A percentile compares a stretch with the other conserved stretches of the same genome.
These are phyloP conservation scores for Montipora efflorescens DNA, from an alignment of 64 coral and sea anemone genomes.

Conservation along the genomic window DNA sequence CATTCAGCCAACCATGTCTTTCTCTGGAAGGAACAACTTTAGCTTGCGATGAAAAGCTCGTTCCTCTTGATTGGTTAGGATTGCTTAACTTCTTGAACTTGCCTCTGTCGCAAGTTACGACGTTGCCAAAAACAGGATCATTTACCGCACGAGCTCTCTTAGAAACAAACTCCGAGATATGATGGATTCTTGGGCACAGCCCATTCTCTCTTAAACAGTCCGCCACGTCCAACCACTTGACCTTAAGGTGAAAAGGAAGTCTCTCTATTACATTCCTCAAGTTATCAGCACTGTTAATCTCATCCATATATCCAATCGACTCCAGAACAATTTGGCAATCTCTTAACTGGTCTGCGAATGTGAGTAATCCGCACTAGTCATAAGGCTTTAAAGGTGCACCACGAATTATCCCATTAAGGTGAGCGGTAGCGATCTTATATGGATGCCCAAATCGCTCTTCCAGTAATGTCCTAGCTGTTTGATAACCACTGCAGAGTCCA, in stretches of 20 bases:
- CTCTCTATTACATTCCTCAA: conserved; percentile 28
- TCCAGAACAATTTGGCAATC: conserved; percentile 42
- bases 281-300: conserved; percentile 69
- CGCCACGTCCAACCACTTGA: conserved; percentile 50
- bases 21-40: neutral
- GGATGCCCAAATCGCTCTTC: conserved; percentile 77
- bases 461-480: conserved; percentile 43
- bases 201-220: conserved; percentile 9
- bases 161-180: conserved; percentile 21
- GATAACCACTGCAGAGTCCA: conserved; percentile 64
- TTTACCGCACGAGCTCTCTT: conserved; percentile 40
- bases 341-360: conserved; percentile 64
- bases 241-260: conserved; percentile 42
- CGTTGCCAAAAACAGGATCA: conserved; percentile 50
- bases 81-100: neutral
- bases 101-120: conserved; percentile 3
- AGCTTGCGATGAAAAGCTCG: neutral
- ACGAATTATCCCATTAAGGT: conserved; percentile 52
- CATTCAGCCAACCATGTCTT: neutral
- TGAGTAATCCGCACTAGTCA: conserved; percentile 50
- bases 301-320: conserved; percentile 48
- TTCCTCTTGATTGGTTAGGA: neutral
- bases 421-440: conserved; percentile 42
- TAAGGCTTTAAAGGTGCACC: conserved; percentile 55
- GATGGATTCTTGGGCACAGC: conserved; percentile 8